Conservation (phyloP, 2,797 vertebrate species). For the Caiman crocodilus region DNA sequence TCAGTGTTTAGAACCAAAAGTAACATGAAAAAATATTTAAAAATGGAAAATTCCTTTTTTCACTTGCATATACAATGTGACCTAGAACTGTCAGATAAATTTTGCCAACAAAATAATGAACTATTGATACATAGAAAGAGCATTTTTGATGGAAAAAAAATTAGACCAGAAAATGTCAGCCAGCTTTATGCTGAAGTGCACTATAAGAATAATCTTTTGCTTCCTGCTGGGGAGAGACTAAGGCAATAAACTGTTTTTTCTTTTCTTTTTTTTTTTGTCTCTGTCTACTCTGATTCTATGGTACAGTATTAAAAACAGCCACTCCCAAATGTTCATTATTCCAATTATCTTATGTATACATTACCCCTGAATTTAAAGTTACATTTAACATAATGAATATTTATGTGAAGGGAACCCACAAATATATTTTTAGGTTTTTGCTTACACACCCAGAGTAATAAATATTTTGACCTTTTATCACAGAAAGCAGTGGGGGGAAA, state of each 20-base stretch:
- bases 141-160: neutral
- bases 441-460: fast-evolving
- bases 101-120: neutral
- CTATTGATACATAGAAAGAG: fast-evolving
- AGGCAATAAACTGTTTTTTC: neutral
- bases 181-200: neutral
- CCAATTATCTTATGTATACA: neutral
- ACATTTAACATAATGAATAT: neutral
- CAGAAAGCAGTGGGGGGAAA: neutral
- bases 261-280: neutral
- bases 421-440: constrained; percentile 16
- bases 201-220: neutral
- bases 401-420: constrained; percentile 20
- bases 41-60: neutral
- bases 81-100: neutral
- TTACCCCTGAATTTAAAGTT: constrained; percentile 10
- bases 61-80: neutral
- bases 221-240: neutral
- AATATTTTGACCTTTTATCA: neutral
- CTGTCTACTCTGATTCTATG: neutral
- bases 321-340: neutral
- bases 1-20: neutral
- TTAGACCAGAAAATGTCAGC: neutral
- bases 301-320: neutral
- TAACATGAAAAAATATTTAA: neutral